Conservation (phyloP, 2,113 vertebrate species). For the Heteronetta atricapilla region DNA sequence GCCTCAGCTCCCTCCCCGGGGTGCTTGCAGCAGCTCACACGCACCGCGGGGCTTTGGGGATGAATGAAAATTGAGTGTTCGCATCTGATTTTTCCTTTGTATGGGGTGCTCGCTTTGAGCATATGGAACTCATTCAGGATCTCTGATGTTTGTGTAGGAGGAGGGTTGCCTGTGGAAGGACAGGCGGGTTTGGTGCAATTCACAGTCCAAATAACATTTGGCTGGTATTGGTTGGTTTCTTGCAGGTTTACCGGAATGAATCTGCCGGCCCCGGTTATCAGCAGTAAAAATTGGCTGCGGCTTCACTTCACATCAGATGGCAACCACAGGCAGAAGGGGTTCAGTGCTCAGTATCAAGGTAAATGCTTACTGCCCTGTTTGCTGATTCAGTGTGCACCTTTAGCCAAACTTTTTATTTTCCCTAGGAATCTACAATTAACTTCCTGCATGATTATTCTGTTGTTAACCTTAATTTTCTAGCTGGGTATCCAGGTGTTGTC, state of each 20-base stretch:
- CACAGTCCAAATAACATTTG: accelerated
- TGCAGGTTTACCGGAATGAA: conserved; percentile 94
- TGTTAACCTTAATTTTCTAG: accelerated
- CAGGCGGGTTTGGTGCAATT: accelerated
- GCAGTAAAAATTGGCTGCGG: conserved; percentile 97
- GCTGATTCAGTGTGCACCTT: accelerated
- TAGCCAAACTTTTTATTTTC: too few species aligned
- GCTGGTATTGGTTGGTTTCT: neutral
- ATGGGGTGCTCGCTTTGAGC: accelerated
- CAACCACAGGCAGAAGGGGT: conserved; percentile 95
- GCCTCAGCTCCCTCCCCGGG: too few species aligned
- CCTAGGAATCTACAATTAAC: accelerated
- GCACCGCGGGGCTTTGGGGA: too few species aligned
- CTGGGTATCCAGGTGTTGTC: neutral
- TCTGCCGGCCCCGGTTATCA: conserved; percentile 95
- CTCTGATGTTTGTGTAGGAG: accelerated
- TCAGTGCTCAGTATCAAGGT: conserved; percentile 99
- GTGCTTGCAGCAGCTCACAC: too few species aligned
- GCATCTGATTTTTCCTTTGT: neutral
- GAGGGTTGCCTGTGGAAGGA: neutral
- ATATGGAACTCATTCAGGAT: accelerated
- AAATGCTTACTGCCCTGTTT: neutral
- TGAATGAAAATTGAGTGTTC: too few species aligned
- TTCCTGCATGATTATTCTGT: neutral
- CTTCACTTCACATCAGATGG: conserved; percentile 95